Evolutionary conservation across 1,140 invertebrate genomes (phyloP).

Genomic region (Rhagoletis pomonella): DNA sequence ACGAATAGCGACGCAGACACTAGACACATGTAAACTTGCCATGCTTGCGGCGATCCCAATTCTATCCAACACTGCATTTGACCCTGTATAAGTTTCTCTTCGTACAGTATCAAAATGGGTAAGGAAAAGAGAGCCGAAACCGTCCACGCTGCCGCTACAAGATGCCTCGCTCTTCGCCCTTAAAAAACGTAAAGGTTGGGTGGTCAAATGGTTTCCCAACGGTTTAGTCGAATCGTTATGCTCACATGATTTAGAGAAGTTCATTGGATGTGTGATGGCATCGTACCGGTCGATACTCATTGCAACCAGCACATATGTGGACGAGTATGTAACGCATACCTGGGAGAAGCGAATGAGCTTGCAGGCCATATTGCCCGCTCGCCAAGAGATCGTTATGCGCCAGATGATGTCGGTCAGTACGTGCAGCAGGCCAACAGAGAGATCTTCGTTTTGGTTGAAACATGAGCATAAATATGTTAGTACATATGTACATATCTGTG

Average conservation of each 20-base stretch:
- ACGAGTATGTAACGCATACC: constrained; percentile 90
- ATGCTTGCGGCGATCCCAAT: constrained; percentile 82
- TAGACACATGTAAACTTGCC: constrained; percentile 92
- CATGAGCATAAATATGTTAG: constrained; percentile 55
- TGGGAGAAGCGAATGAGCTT: constrained; percentile 90
- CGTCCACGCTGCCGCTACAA: constrained; percentile 88
- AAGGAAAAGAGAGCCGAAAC: constrained; percentile 89
- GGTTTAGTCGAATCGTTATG: constrained; percentile 64
- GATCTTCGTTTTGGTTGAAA: constrained; percentile 80
- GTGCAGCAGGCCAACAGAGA: constrained; percentile 89
- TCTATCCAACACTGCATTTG: constrained; percentile 94
- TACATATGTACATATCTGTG: not conserved
- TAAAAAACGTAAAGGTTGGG: constrained; percentile 59
- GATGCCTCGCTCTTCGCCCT: constrained; percentile 88
- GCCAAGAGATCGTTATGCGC: constrained; percentile 89
- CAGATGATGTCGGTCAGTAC: constrained; percentile 92
- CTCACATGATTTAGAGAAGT: constrained; percentile 95
- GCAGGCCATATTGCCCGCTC: constrained; percentile 91
- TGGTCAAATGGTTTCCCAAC: not conserved
- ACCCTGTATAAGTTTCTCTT: constrained; percentile 85
- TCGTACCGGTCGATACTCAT: constrained; percentile 96
- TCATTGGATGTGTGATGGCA: constrained; percentile 96
- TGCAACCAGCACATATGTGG: constrained; percentile 95
- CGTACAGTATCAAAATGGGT: constrained; percentile 88
- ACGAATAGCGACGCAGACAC: constrained; percentile 90